A percentile compares a stretch with the other conserved stretches of the same genome.
phyloP scores from a whole-genome alignment of 2,113 vertebrate genomes.

The Salminus brasiliensis region DNA sequence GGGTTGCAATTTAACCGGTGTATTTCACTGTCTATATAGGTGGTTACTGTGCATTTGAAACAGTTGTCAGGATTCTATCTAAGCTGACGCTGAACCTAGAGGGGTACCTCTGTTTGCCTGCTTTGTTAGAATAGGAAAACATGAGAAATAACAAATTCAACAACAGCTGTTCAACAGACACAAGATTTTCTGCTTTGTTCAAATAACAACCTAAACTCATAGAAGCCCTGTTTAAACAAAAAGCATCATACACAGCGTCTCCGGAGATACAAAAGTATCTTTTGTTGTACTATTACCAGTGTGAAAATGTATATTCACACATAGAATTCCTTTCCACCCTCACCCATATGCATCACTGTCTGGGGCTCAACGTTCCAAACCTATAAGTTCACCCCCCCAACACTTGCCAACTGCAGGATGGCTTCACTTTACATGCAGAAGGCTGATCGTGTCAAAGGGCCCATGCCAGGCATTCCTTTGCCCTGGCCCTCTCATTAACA shows the following conservation, averaged over 20 bases:
- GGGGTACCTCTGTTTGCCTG: too few species aligned
- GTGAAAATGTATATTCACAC: not conserved
- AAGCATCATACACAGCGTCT: not conserved
- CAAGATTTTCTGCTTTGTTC: too few species aligned
- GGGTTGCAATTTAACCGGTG: too few species aligned
- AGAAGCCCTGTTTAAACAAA: not conserved
- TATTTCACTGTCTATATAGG: too few species aligned
- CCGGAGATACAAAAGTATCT: too few species aligned
- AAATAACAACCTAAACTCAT: too few species aligned
- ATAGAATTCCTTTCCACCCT: not conserved
- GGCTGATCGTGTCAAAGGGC: constrained; percentile 50
- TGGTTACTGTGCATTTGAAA: too few species aligned
- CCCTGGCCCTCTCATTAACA: constrained; percentile 26
- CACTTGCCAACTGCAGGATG: constrained; percentile 49
- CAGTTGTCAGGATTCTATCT: too few species aligned
- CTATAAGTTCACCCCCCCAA: not conserved
- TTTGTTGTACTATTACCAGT: not conserved
- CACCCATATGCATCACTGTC: not conserved
- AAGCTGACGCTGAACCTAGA: too few species aligned
- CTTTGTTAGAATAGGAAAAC: too few species aligned
- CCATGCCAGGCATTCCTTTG: constrained; percentile 40
- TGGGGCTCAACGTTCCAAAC: not conserved
- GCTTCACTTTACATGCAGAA: constrained; percentile 51
- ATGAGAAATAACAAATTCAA: too few species aligned
- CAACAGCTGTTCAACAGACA: too few species aligned